Conservation (phyloP, 2,113 vertebrate species). For the Paramisgurnus dabryanus region DNA sequence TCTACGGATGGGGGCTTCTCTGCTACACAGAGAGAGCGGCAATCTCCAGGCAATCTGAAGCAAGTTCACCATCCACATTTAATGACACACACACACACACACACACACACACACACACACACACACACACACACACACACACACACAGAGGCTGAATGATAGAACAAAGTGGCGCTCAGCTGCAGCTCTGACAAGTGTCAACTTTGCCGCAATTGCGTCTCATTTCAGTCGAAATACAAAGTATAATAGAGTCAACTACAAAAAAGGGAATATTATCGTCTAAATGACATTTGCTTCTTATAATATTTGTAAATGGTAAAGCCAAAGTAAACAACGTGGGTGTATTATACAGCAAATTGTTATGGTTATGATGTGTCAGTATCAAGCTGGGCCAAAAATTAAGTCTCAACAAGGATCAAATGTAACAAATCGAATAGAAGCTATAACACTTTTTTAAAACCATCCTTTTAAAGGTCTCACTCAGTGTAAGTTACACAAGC, state of each 20-base stretch:
- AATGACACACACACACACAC: slow-evolving; percentile 51
- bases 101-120: slow-evolving; percentile 27
- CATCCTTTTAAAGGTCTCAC: too few species aligned
- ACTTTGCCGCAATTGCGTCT: slow-evolving; percentile 36
- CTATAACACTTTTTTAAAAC: too few species aligned
- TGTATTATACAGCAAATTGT: neutral
- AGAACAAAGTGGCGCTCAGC: slow-evolving; percentile 34
- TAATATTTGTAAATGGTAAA: neutral
- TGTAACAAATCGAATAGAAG: too few species aligned
- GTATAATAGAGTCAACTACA: slow-evolving; percentile 20
- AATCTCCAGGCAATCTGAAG: slow-evolving; percentile 57
- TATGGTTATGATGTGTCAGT: neutral
- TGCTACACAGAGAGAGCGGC: slow-evolving; percentile 51
- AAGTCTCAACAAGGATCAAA: too few species aligned
- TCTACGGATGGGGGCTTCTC: slow-evolving; percentile 51
- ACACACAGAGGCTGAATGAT: slow-evolving; percentile 32
- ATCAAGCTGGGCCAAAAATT: too few species aligned
- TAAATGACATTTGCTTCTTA: slow-evolving; percentile 4
- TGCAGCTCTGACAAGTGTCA: slow-evolving; percentile 52
- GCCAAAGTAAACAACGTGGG: neutral
- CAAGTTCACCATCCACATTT: slow-evolving; percentile 60
- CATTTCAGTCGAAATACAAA: slow-evolving; percentile 3
- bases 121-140: slow-evolving; percentile 25
- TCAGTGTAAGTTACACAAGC: too few species aligned
- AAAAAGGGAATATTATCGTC: slow-evolving; percentile 27